phyloP scores from a whole-genome alignment of 2,888 invertebrate genomes.

The Carterocephalus palaemon region DNA sequence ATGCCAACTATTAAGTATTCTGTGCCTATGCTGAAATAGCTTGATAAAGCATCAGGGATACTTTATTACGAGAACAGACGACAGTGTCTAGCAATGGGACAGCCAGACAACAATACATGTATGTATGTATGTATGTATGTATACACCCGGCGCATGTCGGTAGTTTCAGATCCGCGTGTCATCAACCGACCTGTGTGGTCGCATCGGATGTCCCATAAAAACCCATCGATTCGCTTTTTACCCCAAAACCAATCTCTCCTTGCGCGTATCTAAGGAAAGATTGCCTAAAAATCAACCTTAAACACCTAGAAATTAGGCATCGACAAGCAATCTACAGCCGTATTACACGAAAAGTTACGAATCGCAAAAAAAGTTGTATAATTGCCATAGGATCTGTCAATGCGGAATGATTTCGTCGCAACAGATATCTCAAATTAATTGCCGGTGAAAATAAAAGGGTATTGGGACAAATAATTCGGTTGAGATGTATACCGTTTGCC shows the following conservation, averaged over 20 bases:
- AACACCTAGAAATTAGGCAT: slow-evolving; percentile 29
- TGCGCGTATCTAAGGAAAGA: slow-evolving; percentile 30
- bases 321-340: not conserved
- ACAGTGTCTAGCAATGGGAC: not conserved
- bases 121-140: no score
- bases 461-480: slow-evolving; percentile 45
- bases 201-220: slow-evolving; percentile 48
- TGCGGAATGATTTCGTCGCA: slow-evolving; percentile 66
- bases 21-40: no score
- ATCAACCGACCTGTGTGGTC: slow-evolving; percentile 64
- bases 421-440: slow-evolving; percentile 64
- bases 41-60: no score
- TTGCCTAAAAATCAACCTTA: slow-evolving; percentile 40
- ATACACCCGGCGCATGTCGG: no score
- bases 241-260: slow-evolving; percentile 38
- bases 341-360: slow-evolving; percentile 22
- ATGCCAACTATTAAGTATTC: no score
- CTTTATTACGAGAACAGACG: no score
- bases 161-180: slow-evolving; percentile 10
- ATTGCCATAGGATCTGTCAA: slow-evolving; percentile 66
- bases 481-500: slow-evolving; percentile 35
- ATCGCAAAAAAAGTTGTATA: slow-evolving; percentile 40
- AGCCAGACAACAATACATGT: not conserved
- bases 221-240: slow-evolving; percentile 62
- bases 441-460: slow-evolving; percentile 49